Base-by-base conservation (phyloP, 2,888 invertebrate species). In the Prenolepis imparis region DNA sequence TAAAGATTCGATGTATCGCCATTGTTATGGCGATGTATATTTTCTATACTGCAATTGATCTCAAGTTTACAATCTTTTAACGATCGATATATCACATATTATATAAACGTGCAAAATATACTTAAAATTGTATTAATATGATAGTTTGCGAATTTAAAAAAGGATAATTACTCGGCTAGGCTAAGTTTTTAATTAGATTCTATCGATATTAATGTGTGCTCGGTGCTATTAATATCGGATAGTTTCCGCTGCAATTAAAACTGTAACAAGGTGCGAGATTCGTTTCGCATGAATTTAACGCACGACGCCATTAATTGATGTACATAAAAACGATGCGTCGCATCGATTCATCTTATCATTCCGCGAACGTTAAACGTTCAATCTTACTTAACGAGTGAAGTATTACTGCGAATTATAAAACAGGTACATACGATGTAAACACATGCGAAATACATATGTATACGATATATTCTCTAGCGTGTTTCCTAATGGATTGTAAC, bases 221-320 rank as follows among this genome's bases (percentile, higher is more conserved):
- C 48, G 48, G 86, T 81, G 81, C 90, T 91, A 91, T 92, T 91
- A 91, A 92, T 74, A 74, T 91, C 90, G 90, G 90, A 92, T 91
- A 91, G 85, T 91, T 91, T 91, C 89, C 90, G 85, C 87, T 5
- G 84, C 90, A 89, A 93, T 92, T 93, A 91, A 92, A 92, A 92
- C 84, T 86, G 74, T 87, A 85, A 24, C 63, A 48, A 72, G 36
- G 74, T 44, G 80, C 67, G 75, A 84, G 86, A 86, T 86, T 88
- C 82, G 84, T 88, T 84, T 84, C 86, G 84, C 85, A 89, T 88
- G 90, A 92, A 92, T 92, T 92, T 90, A 92, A 91, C 85, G 81
- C 72, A 86, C 83, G 83, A 36, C 5, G 74, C 88, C 92, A 90
- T 92, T 92, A 52, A 90, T 5, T 90, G 82, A 88, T 70, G 86